phyloP scores from a whole-genome alignment of 64 coral and sea anemone species.

The Stichodactyla mertensii region DNA sequence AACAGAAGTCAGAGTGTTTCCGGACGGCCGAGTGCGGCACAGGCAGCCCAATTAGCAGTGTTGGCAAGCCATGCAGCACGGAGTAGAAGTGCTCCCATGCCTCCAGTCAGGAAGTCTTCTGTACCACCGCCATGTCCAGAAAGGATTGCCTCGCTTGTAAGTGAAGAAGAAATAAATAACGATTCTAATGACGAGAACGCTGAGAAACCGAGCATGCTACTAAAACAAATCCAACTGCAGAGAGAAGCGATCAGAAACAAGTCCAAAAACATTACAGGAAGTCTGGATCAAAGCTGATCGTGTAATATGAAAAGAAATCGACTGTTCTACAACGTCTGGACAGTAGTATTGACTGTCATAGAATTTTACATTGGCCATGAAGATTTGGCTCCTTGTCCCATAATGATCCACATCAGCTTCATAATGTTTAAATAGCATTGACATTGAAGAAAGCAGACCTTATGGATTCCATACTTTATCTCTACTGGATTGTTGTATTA shows the following conservation, averaged over 20 bases:
- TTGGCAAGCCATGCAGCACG: constrained; percentile 86
- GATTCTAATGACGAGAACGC: constrained; percentile 17
- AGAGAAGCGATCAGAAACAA: constrained; percentile 68
- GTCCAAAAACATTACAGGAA: neutral
- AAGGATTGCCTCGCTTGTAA: constrained; percentile 11
- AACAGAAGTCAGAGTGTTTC: constrained; percentile 83
- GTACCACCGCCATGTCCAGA: constrained; percentile 47
- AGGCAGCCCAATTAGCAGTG: constrained; percentile 73
- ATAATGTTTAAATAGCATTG: neutral
- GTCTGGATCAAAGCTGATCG: constrained; percentile 11
- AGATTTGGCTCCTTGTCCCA: neutral
- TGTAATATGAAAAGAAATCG: neutral
- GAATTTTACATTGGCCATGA: neutral
- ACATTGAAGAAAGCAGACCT: neutral
- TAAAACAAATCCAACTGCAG: constrained; percentile 75
- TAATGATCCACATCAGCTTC: neutral
- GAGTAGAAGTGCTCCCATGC: constrained; percentile 90
- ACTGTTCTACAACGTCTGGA: neutral
- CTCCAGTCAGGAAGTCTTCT: constrained; percentile 77
- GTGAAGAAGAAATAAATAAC: neutral
- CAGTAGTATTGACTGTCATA: neutral
- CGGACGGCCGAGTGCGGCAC: constrained; percentile 67
- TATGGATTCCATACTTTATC: neutral
- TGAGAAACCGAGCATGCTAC: constrained; percentile 44
- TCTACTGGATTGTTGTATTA: too few species aligned